Percentiles rank a stretch among this genome's conserved stretches.
phyloP scores from a whole-genome alignment of 1,140 invertebrate species.

The Leptopilina boulardi region DNA sequence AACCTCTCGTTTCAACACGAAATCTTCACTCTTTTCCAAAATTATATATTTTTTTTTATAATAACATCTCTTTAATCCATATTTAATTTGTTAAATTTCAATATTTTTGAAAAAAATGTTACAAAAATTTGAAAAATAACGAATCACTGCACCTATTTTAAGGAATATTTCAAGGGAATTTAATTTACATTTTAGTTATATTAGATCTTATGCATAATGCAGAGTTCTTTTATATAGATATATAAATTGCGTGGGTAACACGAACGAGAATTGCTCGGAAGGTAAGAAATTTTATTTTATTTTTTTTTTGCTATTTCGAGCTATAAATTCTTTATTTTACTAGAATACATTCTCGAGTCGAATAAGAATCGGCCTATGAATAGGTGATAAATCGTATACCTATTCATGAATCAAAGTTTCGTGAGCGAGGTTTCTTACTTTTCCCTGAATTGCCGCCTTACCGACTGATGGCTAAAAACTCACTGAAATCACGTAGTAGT shows the following conservation, averaged over 20 bases:
- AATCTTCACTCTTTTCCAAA: too few relatives aligned
- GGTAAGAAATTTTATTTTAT: slow-evolving; percentile 1
- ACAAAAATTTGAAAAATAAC: not conserved
- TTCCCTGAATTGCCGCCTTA: not conserved
- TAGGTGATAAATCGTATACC: slow-evolving; percentile 14
- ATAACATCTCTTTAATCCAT: too few relatives aligned
- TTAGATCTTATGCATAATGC: not conserved
- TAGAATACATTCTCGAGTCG: not conserved
- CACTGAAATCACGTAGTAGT: slow-evolving; percentile 43
- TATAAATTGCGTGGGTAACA: slow-evolving; percentile 6
- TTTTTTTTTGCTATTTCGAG: not conserved
- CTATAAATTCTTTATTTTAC: slow-evolving; percentile 24
- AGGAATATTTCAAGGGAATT: not conserved
- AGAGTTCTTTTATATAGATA: not conserved
- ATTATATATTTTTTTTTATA: too few relatives aligned
- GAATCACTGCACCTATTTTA: not conserved
- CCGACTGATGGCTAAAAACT: slow-evolving; percentile 29
- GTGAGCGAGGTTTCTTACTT: slow-evolving; percentile 28
- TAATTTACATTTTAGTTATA: not conserved
- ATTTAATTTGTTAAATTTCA: too few relatives aligned
- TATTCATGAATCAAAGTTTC: slow-evolving; percentile 33
- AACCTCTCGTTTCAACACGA: not conserved
- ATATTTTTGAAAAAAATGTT: too few relatives aligned
- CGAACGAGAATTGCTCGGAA: slow-evolving; percentile 2
- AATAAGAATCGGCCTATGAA: slow-evolving; percentile 22